A percentile compares a stretch with the other conserved stretches of the same genome.
phyloP scores from a whole-genome alignment of 1,140 invertebrate species.

The Tetramorium parvispinum region DNA sequence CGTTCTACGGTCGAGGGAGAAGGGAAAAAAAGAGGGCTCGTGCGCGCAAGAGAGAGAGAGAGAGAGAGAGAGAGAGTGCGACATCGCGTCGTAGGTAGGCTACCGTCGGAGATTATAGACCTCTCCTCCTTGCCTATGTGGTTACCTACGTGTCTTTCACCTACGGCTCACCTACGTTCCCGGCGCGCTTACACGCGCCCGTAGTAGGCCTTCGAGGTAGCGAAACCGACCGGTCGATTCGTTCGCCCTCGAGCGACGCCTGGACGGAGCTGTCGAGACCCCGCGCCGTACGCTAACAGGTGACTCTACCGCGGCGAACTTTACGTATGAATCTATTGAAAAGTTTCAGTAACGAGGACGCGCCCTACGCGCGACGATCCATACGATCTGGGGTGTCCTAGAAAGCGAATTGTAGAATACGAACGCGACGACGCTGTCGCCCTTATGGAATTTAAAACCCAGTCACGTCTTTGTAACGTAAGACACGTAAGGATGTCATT shows the following conservation, averaged over 20 bases:
- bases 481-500: background rate
- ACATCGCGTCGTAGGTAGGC: conserved; percentile 36
- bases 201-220: conserved; percentile 7
- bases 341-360: conserved; percentile 51
- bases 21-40: background rate
- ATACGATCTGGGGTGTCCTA: conserved; percentile 18
- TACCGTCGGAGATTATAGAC: conserved; percentile 28
- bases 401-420: conserved; percentile 36
- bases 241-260: conserved; percentile 37
- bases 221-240: conserved; percentile 55
- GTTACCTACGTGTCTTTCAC: conserved; percentile 42
- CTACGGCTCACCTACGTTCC: conserved; percentile 46
- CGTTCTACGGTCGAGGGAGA: conserved; percentile 5
- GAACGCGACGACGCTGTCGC: background rate
- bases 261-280: background rate
- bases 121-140: conserved; percentile 6
- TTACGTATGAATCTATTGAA: conserved; percentile 47
- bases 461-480: no score
- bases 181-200: background rate
- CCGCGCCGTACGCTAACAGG: conserved; percentile 37
- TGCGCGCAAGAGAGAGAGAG: background rate
- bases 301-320: conserved; percentile 29
- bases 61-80: background rate
- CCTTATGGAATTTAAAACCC: background rate
- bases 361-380: background rate